Conservation (phyloP, 2,888 invertebrate genomes). For the Ferrisia virgata region DNA sequence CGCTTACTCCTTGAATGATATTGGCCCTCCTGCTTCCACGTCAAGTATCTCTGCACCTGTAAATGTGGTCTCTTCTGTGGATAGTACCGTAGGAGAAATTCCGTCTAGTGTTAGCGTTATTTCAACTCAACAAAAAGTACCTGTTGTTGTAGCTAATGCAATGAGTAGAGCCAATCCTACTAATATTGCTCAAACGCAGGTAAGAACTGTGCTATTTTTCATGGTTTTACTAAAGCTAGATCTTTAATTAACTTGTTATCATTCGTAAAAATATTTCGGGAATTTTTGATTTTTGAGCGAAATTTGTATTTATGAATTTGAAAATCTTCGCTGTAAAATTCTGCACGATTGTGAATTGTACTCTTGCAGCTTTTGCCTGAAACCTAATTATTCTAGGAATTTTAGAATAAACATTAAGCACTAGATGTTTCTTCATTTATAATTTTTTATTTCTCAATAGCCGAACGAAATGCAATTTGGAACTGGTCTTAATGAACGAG, state of each 20-base stretch:
- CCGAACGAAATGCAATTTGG: slow-evolving; percentile 59
- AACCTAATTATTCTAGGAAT: no score
- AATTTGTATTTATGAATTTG: no score
- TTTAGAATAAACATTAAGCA: no score
- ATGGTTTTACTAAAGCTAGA: neutral
- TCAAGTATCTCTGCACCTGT: slow-evolving; percentile 50
- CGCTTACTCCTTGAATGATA: slow-evolving; percentile 44
- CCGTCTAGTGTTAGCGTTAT: slow-evolving; percentile 1
- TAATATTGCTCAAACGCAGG: slow-evolving; percentile 21
- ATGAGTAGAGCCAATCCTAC: slow-evolving; percentile 13
- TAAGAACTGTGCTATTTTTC: neutral
- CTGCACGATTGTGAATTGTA: no score
- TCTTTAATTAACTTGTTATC: neutral
- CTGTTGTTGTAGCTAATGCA: neutral
- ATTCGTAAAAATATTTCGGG: no score
- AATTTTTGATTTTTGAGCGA: no score
- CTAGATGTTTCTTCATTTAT: no score
- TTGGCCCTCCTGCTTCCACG: slow-evolving; percentile 50
- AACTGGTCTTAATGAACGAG: slow-evolving; percentile 53
- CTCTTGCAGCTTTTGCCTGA: no score
- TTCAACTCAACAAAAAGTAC: slow-evolving; percentile 11
- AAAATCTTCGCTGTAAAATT: no score
- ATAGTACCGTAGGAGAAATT: neutral
- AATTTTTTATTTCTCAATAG: slow-evolving; percentile 45
- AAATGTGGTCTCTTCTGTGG: slow-evolving; percentile 5